These are phyloP conservation scores for Oreochromis aureus DNA, from an alignment of 2,113 vertebrate species.

Conservation along the genomic window DNA sequence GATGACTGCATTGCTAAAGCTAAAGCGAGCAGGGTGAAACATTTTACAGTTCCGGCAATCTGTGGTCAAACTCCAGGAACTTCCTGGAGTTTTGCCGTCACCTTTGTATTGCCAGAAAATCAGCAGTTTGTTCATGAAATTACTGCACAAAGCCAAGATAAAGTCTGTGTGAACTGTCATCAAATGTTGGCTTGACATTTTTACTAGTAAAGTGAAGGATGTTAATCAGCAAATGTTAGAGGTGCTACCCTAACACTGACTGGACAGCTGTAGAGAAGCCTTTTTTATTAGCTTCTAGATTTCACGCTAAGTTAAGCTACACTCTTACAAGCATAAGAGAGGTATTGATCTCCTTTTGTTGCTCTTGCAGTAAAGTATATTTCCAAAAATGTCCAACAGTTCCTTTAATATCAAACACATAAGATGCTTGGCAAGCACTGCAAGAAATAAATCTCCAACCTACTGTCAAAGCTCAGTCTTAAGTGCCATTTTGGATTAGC, in stretches of 20 bases:
- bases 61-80: neutral
- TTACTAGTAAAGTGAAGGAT: neutral
- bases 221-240: neutral
- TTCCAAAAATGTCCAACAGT: neutral
- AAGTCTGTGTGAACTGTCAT: neutral
- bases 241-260: neutral
- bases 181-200: too few relatives aligned
- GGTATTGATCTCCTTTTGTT: neutral
- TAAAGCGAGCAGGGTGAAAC: neutral
- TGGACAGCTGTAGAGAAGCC: neutral
- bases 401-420: neutral
- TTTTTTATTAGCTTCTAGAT: neutral
- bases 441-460: neutral
- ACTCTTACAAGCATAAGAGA: neutral
- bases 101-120: neutral
- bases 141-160: neutral
- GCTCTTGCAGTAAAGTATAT: neutral
- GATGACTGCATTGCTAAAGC: neutral
- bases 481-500: neutral
- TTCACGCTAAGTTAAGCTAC: neutral
- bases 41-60: neutral
- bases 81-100: neutral
- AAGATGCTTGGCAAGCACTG: neutral
- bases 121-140: neutral
- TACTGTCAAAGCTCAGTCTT: neutral